Evolutionary conservation across 2,888 invertebrate genomes (phyloP), one percentile per base, ranked within the genome.

Genomic region (Sussaba pulchella): DNA sequence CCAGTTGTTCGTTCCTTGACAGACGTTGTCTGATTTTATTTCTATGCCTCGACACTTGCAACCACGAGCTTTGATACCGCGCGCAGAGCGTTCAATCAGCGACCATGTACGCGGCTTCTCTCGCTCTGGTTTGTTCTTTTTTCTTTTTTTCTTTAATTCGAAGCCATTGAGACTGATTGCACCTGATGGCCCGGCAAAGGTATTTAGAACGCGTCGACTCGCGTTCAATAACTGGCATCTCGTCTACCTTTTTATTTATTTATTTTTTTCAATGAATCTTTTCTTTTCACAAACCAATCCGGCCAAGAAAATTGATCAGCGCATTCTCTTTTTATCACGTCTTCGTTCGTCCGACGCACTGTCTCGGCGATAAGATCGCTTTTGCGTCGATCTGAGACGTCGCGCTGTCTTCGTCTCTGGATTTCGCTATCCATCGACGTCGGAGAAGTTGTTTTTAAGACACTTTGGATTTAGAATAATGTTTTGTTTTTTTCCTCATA

Each of bases 151-250:
- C n/a, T 14, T 31, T 9, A 24, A 14, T 17, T 50, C 43, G 52
- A 59, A 21, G n/a, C 59, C 47, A 17, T 52, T 43, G 78, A 72
- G 41, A 64, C 47, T 66, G 71, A 78, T 72, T 59, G 78, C 72
- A 61, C 72, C 59, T 61, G 78, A 78, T 67, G 41, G 31, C 67
- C 66, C 72, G 72, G 52, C 52, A 43, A 50, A 72, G 66, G 52
- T 67, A 77, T 77, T 77, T 67, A 61, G 26, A 67, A 57, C 66
- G 47, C 64, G 64, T 47, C 71, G 64, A 71, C 59, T 66, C 59
- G 64, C 41, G 59, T 66, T 66, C 59, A 59, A 78, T 59, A 66
- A 72, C 64, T 78, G 31, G 26, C 52, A 26, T 12, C n/a, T 24
- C 36, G 17, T 59, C 63, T 76, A 43, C 41, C 45, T 24, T 19